These are phyloP conservation scores for Xenopus borealis DNA, from an alignment of 2,113 vertebrate genomes.

Conservation along the genomic window DNA sequence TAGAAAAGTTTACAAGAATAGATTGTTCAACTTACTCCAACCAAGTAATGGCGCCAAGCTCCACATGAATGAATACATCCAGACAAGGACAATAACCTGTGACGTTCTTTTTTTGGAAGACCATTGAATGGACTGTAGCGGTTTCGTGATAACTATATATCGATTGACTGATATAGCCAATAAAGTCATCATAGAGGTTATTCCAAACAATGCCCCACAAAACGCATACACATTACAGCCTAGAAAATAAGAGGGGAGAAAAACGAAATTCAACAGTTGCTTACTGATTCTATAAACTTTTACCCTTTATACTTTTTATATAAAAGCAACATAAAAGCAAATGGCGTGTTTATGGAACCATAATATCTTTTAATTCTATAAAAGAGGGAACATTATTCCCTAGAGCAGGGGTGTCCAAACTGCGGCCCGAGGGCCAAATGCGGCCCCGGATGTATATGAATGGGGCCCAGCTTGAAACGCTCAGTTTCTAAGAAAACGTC, in stretches of 20 bases:
- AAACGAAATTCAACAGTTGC: neutral
- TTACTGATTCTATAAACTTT: too few species aligned
- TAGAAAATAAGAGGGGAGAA: slow-evolving; percentile 43
- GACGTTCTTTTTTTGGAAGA: slow-evolving; percentile 53
- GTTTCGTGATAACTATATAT: slow-evolving; percentile 63
- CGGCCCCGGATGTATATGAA: too few species aligned
- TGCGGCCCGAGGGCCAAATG: too few species aligned
- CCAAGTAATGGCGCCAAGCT: slow-evolving; percentile 57
- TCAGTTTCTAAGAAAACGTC: too few species aligned
- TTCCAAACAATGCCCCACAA: slow-evolving; percentile 64
- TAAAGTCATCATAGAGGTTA: slow-evolving; percentile 69
- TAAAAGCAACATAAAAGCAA: too few species aligned
- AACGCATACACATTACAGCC: slow-evolving; percentile 65
- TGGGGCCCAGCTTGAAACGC: too few species aligned
- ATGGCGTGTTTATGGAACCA: too few species aligned
- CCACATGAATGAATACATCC: slow-evolving; percentile 61
- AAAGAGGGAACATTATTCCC: too few species aligned
- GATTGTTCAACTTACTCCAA: slow-evolving; percentile 60
- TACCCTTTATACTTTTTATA: too few species aligned
- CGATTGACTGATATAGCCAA: slow-evolving; percentile 63
- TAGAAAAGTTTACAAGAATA: neutral
- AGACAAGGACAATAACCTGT: slow-evolving; percentile 52
- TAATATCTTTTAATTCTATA: too few species aligned
- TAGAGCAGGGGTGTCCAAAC: too few species aligned
- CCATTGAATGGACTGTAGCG: slow-evolving; percentile 59